These are phyloP conservation scores for Drosophila suzukii DNA, from an alignment of 1,140 invertebrate genomes.

Conservation along the genomic window DNA sequence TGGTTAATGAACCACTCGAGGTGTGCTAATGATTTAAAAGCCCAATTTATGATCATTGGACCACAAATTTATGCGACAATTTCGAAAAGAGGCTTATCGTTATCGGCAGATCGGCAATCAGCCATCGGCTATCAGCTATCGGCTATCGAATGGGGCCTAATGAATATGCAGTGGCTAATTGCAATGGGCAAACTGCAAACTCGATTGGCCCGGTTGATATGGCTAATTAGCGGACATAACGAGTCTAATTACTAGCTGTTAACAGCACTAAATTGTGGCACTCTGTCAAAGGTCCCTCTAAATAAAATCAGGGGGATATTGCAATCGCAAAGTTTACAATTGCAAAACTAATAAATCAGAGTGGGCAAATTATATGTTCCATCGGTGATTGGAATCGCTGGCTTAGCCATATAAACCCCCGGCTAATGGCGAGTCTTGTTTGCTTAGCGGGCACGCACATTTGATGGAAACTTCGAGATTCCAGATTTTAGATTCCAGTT, in stretches of 20 bases:
- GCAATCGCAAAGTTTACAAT: conserved; percentile 38
- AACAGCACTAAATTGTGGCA: conserved; percentile 73
- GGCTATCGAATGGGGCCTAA: conserved; percentile 22
- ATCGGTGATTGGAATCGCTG: conserved; percentile 50
- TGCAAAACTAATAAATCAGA: conserved; percentile 46
- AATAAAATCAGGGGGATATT: neutral
- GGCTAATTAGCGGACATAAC: conserved; percentile 71
- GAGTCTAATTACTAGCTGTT: conserved; percentile 78
- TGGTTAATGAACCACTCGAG: conserved; percentile 50
- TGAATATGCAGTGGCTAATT: conserved; percentile 69
- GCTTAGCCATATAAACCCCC: conserved; percentile 35
- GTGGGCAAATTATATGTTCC: conserved; percentile 41
- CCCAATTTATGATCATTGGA: conserved; percentile 73
- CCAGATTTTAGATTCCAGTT: neutral
- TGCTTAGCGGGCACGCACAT: conserved; percentile 71
- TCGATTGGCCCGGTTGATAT: conserved; percentile 49
- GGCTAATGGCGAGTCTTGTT: conserved; percentile 52
- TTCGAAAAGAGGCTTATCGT: conserved; percentile 14
- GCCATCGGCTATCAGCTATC: conserved; percentile 3
- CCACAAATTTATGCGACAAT: conserved; percentile 62
- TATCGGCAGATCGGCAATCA: conserved; percentile 6
- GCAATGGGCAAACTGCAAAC: conserved; percentile 48
- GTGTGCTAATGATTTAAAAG: conserved; percentile 79
- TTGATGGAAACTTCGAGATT: conserved; percentile 58
- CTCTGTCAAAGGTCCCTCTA: conserved; percentile 56